Conservation (phyloP, 2,797 vertebrate species). For the Myotis vivesi region DNA sequence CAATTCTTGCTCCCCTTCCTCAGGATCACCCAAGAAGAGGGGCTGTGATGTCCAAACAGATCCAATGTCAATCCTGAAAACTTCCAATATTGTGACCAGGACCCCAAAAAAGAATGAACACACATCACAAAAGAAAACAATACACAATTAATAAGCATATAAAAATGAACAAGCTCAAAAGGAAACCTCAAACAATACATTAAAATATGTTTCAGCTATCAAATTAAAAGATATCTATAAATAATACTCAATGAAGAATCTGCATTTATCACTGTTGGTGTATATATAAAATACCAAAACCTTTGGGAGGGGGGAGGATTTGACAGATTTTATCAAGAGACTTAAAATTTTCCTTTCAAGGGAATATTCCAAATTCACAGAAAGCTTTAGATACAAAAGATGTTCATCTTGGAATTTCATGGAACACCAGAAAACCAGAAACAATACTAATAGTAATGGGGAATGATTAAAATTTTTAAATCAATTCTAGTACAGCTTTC, state of each 20-base stretch:
- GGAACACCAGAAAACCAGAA: slow-evolving; percentile 11
- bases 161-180: background rate
- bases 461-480: slow-evolving; percentile 3
- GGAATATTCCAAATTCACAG: slow-evolving; percentile 28
- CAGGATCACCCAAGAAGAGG: background rate
- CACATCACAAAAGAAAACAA: background rate
- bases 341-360: slow-evolving; percentile 25
- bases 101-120: background rate
- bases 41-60: background rate
- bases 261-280: background rate
- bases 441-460: background rate
- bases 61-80: background rate
- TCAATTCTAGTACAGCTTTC: background rate
- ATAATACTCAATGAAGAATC: background rate
- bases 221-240: slow-evolving; percentile 1
- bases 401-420: background rate
- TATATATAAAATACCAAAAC: background rate
- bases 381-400: slow-evolving; percentile 17
- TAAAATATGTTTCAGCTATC: background rate
- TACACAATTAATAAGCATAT: background rate
- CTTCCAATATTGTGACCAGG: background rate
- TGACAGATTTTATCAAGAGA: background rate
- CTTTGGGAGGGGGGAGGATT: background rate
- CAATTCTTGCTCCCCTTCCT: background rate
- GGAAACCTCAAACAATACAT: background rate